Evolutionary conservation across 2,113 vertebrate genomes (phyloP), one percentile per base, ranked within the genome.

Genomic region (Oncorhynchus clarkii): DNA sequence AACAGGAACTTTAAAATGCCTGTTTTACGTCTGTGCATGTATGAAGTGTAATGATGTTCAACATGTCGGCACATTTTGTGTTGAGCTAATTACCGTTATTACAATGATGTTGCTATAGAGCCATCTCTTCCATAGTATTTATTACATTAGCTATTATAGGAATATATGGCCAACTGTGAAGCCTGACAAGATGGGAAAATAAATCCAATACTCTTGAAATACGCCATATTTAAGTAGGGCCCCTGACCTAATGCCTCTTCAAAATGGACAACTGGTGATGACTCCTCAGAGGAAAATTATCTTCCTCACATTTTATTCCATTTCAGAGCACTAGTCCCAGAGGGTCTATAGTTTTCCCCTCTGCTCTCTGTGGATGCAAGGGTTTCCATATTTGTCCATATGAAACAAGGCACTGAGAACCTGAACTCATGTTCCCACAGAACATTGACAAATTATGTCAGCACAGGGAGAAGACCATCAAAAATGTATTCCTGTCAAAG

Each of bases 371-470:
- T 5, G 31, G 14, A 45, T 18, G 69, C 7, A 49, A 51, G 76
- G 34, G 45, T 82, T n/a, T 80, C 77, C 71, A 45, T 26, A 70
- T 78, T 80, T 80, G 76, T 83, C 71, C 76, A 74, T 49, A 26
- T 74, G 72, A 72, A 77, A 49, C 82, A 70, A 54, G 60, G 51
- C 62, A 8, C 51, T 62, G 60, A 3, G 59, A 64, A 57, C 18
- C 8, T 45, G 49, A 51, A 77, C 68, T n/a, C 67, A 29, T 76
- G 57, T 81, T 83, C 84, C 85, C 85, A 83, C 72, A 72, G 76
- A 85, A 65, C 8, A 48, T 24, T 75, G 26, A 54, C 49, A 72
- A 45, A 45, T 11, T 45, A 11, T 45, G 39, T 45, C 39, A 11
- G 39, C 39, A 9, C 39, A 45, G 39, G 39, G 39, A 45, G 9